These are phyloP conservation scores for Chelmon rostratus DNA, from an alignment of 2,797 vertebrate species.

Conservation along the genomic window DNA sequence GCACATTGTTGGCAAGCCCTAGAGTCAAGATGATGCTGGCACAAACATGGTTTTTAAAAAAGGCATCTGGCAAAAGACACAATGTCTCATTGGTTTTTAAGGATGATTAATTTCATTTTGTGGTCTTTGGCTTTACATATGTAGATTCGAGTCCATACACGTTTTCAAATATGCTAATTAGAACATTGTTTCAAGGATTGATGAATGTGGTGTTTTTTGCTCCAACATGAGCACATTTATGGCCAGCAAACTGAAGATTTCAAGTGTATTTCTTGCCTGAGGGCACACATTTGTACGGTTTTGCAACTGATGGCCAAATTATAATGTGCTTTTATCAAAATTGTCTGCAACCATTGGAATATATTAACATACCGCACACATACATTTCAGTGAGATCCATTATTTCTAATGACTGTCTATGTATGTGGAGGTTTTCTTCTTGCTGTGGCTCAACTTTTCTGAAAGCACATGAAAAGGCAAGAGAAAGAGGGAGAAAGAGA, in stretches of 20 bases:
- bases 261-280: slow-evolving; percentile 7
- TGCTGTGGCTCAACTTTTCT: slow-evolving; percentile 39
- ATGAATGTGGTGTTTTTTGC: not conserved
- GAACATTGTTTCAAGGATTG: slow-evolving; percentile 1
- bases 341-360: slow-evolving; percentile 18
- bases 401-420: slow-evolving; percentile 15
- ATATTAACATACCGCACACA: slow-evolving; percentile 32
- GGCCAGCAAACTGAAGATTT: not conserved
- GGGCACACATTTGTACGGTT: not conserved
- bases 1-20: slow-evolving; percentile 8
- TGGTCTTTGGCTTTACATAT: slow-evolving; percentile 37
- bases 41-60: not conserved
- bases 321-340: slow-evolving; percentile 12
- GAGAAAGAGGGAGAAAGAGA: slow-evolving; percentile 4
- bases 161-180: slow-evolving; percentile 38
- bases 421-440: slow-evolving; percentile 27
- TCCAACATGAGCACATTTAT: slow-evolving; percentile 9
- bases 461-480: slow-evolving; percentile 28
- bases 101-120: not conserved
- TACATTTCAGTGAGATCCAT: slow-evolving; percentile 23
- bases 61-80: not conserved
- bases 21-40: slow-evolving; percentile 13
- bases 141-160: slow-evolving; percentile 25
- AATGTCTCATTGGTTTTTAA: not conserved
- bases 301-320: slow-evolving; percentile 6